Base-by-base conservation (phyloP, 2,888 invertebrate species). In the Beris morrisii region DNA sequence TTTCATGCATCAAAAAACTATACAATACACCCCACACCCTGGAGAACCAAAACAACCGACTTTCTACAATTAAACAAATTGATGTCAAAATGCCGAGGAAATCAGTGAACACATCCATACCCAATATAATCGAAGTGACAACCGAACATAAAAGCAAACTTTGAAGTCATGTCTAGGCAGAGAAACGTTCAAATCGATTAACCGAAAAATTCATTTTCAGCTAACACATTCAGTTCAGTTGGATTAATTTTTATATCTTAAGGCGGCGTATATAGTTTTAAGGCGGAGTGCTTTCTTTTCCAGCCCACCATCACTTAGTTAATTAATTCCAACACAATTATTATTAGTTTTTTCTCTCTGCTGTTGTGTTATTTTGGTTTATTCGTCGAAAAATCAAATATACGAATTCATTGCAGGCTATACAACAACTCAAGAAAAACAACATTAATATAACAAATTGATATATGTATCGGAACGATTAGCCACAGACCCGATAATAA, bases 1-100 rank as follows among this genome's bases (percentile, higher is more conserved):
- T 22, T 11, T 22, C 15, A 52, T 5, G 28, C 28, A 54, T 54
- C 12, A 22, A 53, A 2, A 30, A 22, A 22, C 22, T 53, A n/a
- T 22, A 22, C 6, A 30, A 30, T 7, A 48, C 13, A 22, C n/a
- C 32, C n/a, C 54, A n/a, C 30, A 31, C 30, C 57, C 1, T 38
- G 3, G 2, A 1, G 3, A 22, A 22, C 3, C 22, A 22, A 22
- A 22, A 56, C 30, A 56, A 13, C n/a, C 44, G 45, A 58, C 32
- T 58, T 58, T 46, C 46, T 30, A 13, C 30, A 58, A 58, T 58
- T 58, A 58, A 58, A 30, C 45, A 58, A 59, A 59, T 59, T 31
- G 48, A 59, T 44, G 48, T 50, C 48, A 15, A 15, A 9, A 32
- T 22, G 13, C 32, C 11, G 28, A 22, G 48, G 48, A 59, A 59